Evolutionary conservation across 2,113 vertebrate species (phyloP), one percentile per base, ranked within the genome.

Genomic region (Zeus faber): DNA sequence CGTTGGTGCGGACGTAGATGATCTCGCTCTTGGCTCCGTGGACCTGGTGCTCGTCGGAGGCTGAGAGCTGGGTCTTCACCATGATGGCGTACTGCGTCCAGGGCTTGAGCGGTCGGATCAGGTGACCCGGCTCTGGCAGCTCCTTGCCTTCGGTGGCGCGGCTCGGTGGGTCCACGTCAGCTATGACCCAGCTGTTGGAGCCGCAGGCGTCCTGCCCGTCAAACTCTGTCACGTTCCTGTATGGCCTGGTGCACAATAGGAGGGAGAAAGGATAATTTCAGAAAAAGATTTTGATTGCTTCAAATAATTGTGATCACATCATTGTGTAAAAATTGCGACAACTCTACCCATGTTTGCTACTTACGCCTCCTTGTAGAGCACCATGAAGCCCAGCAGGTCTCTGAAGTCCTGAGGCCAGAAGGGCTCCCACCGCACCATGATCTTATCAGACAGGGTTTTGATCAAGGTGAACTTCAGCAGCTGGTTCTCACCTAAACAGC

Each of bases 321-420:
- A n/a, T n/a, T n/a, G n/a, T n/a, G n/a, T n/a, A n/a, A n/a, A n/a
- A n/a, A 43, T 11, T 43, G 2, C 6, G 4, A 14, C 33, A 37
- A 13, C 29, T 29, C 8, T 18, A 22, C 16, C 7, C 14, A 23
- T 24, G 35, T 26, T 1, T 20, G 24, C 37, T 37, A 92, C 97
- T 94, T 83, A 99, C 97, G 97, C 95, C 73, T 99, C 97, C 67
- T 97, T 99, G 76, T 97, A 99, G 65, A 98, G 94, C 0, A 99
- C 91, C 94, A 99, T 97, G 54, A 99, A 99, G 0, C 97, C 96
- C 79, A 98, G 75, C 31, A 99, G 89, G 67, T 99, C 97, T 54
- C 97, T 89, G 81, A 92, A 99, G 72, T 99, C 97, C 0, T 84
- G 84, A 0, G 95, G 96, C 96, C 97, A 98, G 64, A 97, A 99